Conservation (phyloP, 2,888 invertebrate species). For the Catocala nupta region DNA sequence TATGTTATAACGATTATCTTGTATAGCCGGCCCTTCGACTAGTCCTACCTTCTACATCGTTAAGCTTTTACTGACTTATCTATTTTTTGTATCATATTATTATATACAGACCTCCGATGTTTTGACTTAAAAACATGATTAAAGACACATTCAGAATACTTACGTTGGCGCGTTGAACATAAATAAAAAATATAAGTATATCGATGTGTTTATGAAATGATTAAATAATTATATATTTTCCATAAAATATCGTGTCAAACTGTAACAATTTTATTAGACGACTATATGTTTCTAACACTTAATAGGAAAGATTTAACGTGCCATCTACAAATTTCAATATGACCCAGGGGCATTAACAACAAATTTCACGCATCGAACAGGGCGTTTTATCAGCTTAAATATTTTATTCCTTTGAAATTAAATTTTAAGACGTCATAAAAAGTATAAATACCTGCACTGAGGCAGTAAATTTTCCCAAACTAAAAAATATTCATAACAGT, state of each 20-base stretch:
- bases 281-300: conserved; percentile 15
- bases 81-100: conserved; percentile 9
- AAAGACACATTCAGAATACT: too few species aligned
- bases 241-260: conserved; percentile 17
- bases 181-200: too few species aligned
- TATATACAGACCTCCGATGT: too few species aligned
- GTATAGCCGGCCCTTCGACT: conserved; percentile 44
- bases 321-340: conserved; percentile 28
- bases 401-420: conserved; percentile 40
- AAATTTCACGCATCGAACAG: conserved; percentile 27
- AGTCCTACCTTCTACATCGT: conserved; percentile 49
- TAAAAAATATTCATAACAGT: conserved; percentile 56
- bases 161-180: too few species aligned
- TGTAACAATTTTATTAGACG: conserved; percentile 9
- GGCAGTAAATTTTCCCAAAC: conserved; percentile 45
- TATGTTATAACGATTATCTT: conserved; percentile 57
- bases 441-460: conserved; percentile 45
- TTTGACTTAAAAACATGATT: too few species aligned
- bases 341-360: conserved; percentile 27
- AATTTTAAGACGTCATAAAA: conserved; percentile 45
- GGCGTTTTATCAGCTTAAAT: conserved; percentile 30
- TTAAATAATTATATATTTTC: conserved; percentile 13
- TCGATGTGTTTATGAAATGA: conserved; percentile 12
- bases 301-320: conserved; percentile 26
- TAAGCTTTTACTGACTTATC: conserved; percentile 47